Percentiles rank a stretch among this genome's conserved stretches.
Evolutionary conservation across 2,888 invertebrate species (phyloP).

Genomic region (Fragum fragum): DNA sequence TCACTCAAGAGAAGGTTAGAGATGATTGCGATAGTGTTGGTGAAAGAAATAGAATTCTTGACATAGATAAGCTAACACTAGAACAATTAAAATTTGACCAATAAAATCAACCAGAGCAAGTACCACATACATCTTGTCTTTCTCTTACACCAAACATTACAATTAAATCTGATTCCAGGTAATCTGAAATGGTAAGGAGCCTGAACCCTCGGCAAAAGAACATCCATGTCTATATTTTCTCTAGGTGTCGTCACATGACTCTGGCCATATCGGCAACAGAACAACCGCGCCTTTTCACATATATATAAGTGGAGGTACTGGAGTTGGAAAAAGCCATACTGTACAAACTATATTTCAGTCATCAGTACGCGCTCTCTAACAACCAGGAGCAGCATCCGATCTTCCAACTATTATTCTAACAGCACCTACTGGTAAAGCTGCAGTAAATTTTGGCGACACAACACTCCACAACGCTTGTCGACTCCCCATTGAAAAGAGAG

Average conservation of each 20-base stretch:
- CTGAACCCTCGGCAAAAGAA: slow-evolving; percentile 32
- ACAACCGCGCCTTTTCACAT: slow-evolving; percentile 41
- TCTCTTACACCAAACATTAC: slow-evolving; percentile 4
- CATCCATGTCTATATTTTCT: slow-evolving; percentile 34
- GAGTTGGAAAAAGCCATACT: slow-evolving; percentile 58
- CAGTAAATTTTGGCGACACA: slow-evolving; percentile 59
- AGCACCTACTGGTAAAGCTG: slow-evolving; percentile 67
- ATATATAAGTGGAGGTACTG: slow-evolving; percentile 58
- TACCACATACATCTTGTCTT: slow-evolving; percentile 3
- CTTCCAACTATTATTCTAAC: slow-evolving; percentile 51
- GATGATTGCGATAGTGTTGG: neutral
- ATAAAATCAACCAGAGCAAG: slow-evolving; percentile 26
- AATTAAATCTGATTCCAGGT: neutral
- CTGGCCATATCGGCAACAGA: neutral
- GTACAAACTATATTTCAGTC: slow-evolving; percentile 55
- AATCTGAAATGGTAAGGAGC: slow-evolving; percentile 19
- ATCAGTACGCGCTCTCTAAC: slow-evolving; percentile 28
- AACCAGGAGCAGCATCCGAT: slow-evolving; percentile 33
- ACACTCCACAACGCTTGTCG: slow-evolving; percentile 61
- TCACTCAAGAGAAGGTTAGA: slow-evolving; percentile 32
- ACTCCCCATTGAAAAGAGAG: slow-evolving; percentile 44
- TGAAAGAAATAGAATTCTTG: slow-evolving; percentile 11
- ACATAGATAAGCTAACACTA: slow-evolving; percentile 27
- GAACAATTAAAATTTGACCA: slow-evolving; percentile 22
- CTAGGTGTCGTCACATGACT: slow-evolving; percentile 26